Evolutionary conservation across 2,888 invertebrate species (phyloP).

Genomic region (Globia sparganii): DNA sequence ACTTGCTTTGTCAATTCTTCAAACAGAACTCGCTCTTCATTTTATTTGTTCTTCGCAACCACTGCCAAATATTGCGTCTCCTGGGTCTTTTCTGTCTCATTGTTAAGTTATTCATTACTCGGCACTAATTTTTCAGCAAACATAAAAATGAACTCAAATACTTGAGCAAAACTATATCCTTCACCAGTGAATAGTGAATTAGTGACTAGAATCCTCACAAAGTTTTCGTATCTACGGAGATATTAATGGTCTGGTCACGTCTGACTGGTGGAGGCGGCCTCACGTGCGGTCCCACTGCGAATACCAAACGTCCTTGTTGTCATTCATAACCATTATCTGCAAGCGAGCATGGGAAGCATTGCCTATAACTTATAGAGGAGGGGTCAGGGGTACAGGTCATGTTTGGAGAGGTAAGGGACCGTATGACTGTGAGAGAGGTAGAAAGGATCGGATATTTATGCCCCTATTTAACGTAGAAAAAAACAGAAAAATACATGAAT

Average conservation of each 20-base stretch:
- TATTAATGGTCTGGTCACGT: slow-evolving; percentile 58
- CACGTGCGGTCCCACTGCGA: slow-evolving; percentile 51
- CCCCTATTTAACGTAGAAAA: not conserved
- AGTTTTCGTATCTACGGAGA: slow-evolving; percentile 22
- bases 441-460: not conserved
- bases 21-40: not conserved
- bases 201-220: slow-evolving; percentile 16
- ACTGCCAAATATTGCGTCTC: not conserved
- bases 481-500: not conserved
- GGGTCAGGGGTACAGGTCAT: slow-evolving; percentile 33
- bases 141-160: not conserved
- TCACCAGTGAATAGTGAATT: slow-evolving; percentile 16
- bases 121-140: not conserved
- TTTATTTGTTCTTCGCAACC: not conserved
- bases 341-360: slow-evolving; percentile 49
- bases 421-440: not conserved
- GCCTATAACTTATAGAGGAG: slow-evolving; percentile 18
- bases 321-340: slow-evolving; percentile 63
- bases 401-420: not conserved
- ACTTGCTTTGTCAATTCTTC: not conserved
- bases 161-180: slow-evolving; percentile 2
- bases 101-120: not conserved
- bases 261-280: slow-evolving; percentile 21
- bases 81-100: not conserved
- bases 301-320: slow-evolving; percentile 59